Base-by-base conservation (phyloP, 2,888 invertebrate genomes). In the Melinaea marsaeus region DNA sequence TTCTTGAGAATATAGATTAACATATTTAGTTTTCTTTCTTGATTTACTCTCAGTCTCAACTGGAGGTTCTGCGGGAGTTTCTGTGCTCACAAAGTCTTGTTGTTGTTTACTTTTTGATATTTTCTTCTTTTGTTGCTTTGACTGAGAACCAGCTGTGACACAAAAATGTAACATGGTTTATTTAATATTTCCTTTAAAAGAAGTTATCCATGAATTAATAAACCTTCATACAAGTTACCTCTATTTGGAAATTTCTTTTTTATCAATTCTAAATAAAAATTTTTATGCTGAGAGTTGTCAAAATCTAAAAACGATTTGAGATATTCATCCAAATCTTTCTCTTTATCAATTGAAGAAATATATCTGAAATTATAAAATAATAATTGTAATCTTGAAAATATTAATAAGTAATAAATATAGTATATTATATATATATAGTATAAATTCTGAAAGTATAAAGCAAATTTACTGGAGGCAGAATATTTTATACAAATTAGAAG, bases 291-390 rank as follows among this genome's bases (percentile, higher is more conserved):
- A 4, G 92, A 85, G 58, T 74, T 93, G 60, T 92, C 92, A 67
- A 92, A 92, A 80, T 96, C 94, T 0, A 97, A 78, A 57, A 97
- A 86, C 58, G 94, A 94, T 72, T 92, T 92, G 84, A 97, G 94
- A 75, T 96, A 96, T 65, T 95, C 95, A 72, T 95, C 94, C 57
- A 96, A 89, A 74, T 96, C 96, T 64, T 90, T 87, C 62, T 93
- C 93, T 75, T 93, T 93, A 74, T 94, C 92, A 72, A 97, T 95
- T 13, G 93, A 91, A 65, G 93, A 77, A 46, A 97, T 93, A 72
- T 94, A 95, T 46, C 97, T 97, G 80, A 57, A 89, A 71, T 42
- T 32, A 47, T 55, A 60, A 67, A 65, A 62, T 45, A 37, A 64
- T 35, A 59, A 61, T 62, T 55, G 33, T 32, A 58, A 55, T 42